Conservation (phyloP, 1,140 invertebrate genomes). For the Stegodyphus mimosarum region DNA sequence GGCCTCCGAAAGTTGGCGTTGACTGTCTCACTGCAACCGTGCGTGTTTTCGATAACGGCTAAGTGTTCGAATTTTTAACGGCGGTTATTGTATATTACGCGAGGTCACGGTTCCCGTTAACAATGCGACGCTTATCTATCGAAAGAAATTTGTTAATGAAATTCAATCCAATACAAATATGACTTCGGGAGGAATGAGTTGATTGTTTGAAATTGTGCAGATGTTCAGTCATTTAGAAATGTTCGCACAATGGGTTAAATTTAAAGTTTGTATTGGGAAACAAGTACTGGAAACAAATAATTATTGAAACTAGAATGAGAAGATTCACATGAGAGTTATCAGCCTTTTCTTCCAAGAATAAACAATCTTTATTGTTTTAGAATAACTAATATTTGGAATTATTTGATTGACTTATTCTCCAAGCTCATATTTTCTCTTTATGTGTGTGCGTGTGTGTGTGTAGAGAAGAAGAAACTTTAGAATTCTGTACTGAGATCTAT, state of each 20-base stretch:
- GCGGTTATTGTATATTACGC: slow-evolving; percentile 30
- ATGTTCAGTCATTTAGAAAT: slow-evolving; percentile 28
- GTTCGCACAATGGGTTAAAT: neutral
- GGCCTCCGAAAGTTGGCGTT: neutral
- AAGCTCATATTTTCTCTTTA: neutral
- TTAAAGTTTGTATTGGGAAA: slow-evolving; percentile 1
- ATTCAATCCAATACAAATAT: slow-evolving; percentile 41
- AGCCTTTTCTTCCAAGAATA: slow-evolving; percentile 8
- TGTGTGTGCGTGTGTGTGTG: too few relatives aligned
- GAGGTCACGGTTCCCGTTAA: slow-evolving; percentile 27
- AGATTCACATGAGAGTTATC: neutral
- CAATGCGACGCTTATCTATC: slow-evolving; percentile 36
- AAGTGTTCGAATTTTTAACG: slow-evolving; percentile 47
- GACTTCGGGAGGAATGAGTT: slow-evolving; percentile 21
- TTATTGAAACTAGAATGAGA: neutral
- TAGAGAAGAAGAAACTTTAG: too few relatives aligned
- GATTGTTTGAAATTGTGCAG: slow-evolving; percentile 33
- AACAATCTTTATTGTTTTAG: slow-evolving; percentile 2
- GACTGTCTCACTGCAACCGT: slow-evolving; percentile 12
- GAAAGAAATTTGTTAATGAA: slow-evolving; percentile 57
- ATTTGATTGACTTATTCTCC: neutral
- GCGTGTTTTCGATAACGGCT: slow-evolving; percentile 39
- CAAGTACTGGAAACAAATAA: neutral
- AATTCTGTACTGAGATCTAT: too few relatives aligned
- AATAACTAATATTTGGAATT: slow-evolving; percentile 4